Evolutionary conservation across 2,888 invertebrate genomes (phyloP), one percentile per base, ranked within the genome.

Genomic region (Tridacna crocea): DNA sequence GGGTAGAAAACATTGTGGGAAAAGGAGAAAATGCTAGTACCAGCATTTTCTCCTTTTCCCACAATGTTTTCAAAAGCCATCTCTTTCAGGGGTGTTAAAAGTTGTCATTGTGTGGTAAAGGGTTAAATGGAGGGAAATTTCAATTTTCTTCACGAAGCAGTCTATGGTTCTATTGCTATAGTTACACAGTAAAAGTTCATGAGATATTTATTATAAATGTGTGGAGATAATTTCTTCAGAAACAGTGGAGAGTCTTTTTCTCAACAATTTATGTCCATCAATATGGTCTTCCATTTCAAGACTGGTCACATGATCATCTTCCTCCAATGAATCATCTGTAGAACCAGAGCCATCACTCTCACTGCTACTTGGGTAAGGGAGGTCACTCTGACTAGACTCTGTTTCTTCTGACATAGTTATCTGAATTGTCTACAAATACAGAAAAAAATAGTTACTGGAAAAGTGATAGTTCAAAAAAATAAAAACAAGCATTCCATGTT

Each of bases 161-260:
- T 36, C 36, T 36, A 36, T 36, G 36, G 8, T 8, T 36, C 36
- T 36, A 36, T 36, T 36, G 36, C 36, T 36, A 36, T 36, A n/a
- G n/a, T n/a, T n/a, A 36, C 36, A 36, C 36, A 36, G 36, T 36
- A 36, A 4, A 36, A 36, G 36, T 36, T 8, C 8, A 2, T 36
- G 36, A 8, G 8, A 36, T 36, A 36, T 36, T 36, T 8, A 36
- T 36, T 36, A 36, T 8, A 36, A 36, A 26, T 51, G 70, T 22
- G 70, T 70, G 0, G 70, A 51, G 2, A 63, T 58, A 0, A 75
- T 75, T 55, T 87, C 87, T 73, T 87, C 87, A 10, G 87, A 80
- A 12, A 87, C 87, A 60, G 87, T 87, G 17, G 87, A 87, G 17
- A 87, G 61, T 74, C 87, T 65, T 73, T 87, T 87, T 55, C 84